Conservation (phyloP, 2,888 invertebrate species). For the Rhingia campestris region DNA sequence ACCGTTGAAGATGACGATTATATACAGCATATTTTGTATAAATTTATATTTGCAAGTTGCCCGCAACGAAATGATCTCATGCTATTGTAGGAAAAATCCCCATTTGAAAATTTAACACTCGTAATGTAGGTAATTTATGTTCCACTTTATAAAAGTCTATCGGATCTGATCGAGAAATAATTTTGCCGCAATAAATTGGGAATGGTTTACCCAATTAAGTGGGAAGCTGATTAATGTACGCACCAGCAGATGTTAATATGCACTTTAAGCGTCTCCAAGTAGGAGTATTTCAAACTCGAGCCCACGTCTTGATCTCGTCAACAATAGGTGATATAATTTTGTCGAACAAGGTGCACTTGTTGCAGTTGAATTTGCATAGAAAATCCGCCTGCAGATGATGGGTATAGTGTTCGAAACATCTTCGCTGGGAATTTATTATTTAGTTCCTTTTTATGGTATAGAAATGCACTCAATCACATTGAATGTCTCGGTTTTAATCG, state of each 20-base stretch:
- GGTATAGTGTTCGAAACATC: background rate
- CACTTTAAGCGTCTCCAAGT: background rate
- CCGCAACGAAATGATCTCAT: no score
- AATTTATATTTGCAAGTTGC: no score
- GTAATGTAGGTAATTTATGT: no score
- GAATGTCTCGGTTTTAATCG: constrained; percentile 26
- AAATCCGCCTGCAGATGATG: constrained; percentile 9
- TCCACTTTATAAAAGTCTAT: no score
- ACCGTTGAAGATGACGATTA: no score
- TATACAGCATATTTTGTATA: no score
- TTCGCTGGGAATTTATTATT: no score
- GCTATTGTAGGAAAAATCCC: no score
- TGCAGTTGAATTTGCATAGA: constrained; percentile 41
- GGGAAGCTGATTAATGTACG: constrained; percentile 32
- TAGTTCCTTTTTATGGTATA: no score
- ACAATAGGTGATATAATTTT: constrained; percentile 22
- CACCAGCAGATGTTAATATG: constrained; percentile 5
- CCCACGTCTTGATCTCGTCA: constrained; percentile 26
- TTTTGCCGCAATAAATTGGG: constrained; percentile 43
- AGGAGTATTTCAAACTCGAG: constrained; percentile 38
- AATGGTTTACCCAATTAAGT: constrained; percentile 32
- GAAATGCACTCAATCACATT: constrained; percentile 17
- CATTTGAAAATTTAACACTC: no score
- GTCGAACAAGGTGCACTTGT: constrained; percentile 41
- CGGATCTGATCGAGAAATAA: background rate